phyloP scores from a whole-genome alignment of 2,888 invertebrate species.

The Agrenia bidenticulata region DNA sequence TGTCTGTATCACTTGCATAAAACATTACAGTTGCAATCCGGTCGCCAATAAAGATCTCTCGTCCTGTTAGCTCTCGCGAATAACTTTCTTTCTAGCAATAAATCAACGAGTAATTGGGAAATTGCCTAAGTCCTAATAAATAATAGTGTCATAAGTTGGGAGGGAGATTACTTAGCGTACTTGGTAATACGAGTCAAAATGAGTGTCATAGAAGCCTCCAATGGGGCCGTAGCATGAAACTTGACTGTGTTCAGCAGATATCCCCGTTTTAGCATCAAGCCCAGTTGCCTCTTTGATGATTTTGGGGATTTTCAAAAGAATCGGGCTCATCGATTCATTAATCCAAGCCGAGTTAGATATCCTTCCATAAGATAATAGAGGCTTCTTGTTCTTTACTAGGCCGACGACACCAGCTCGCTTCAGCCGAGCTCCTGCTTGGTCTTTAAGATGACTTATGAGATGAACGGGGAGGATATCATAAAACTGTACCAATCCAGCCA shows the following conservation, averaged over 20 bases:
- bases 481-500: constrained; percentile 53
- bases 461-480: constrained; percentile 54
- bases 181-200: constrained; percentile 54
- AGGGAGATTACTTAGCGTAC: too few relatives aligned
- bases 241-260: constrained; percentile 54
- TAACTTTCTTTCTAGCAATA: too few relatives aligned
- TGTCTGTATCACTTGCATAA: constrained; percentile 48
- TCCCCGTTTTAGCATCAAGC: constrained; percentile 51
- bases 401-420: constrained; percentile 44
- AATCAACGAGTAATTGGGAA: too few relatives aligned
- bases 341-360: constrained; percentile 56
- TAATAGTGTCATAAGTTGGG: too few relatives aligned
- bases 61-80: too few relatives aligned
- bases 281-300: constrained; percentile 54
- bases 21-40: constrained; percentile 49
- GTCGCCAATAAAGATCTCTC: constrained; percentile 36
- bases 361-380: constrained; percentile 54
- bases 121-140: too few relatives aligned
- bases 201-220: constrained; percentile 60
- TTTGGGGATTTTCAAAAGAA: constrained; percentile 41
- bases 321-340: constrained; percentile 15
- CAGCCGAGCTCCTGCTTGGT: constrained; percentile 48
- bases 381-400: neutral
- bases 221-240: constrained; percentile 58
- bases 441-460: constrained; percentile 52